phyloP scores from a whole-genome alignment of 2,888 invertebrate genomes.

The Andrena camellia region DNA sequence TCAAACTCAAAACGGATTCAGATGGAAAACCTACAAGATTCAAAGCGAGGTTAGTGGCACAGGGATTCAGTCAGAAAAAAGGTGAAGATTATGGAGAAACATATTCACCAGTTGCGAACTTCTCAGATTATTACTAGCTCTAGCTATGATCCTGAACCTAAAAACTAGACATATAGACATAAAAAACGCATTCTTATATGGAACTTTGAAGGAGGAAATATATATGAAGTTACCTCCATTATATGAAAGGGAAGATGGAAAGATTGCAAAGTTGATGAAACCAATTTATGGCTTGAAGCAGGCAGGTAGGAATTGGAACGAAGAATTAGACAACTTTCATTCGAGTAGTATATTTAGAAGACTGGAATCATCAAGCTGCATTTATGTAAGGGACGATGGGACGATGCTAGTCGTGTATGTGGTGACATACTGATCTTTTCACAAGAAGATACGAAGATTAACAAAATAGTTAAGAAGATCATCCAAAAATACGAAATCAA shows the following conservation, averaged over 20 bases:
- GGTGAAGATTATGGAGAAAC: not conserved
- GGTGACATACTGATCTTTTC: conserved; percentile 32
- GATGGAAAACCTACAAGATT: not conserved
- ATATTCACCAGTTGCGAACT: not conserved
- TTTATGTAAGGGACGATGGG: conserved; percentile 1
- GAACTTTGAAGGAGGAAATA: conserved; percentile 29
- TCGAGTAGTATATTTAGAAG: conserved; percentile 1
- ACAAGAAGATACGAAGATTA: conserved; percentile 3
- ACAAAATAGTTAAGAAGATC: no score
- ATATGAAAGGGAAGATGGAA: not conserved
- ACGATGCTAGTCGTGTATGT: conserved; percentile 21
- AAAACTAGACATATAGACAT: not conserved
- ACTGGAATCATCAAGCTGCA: conserved; percentile 21
- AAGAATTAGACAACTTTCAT: conserved; percentile 19
- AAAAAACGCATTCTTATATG: conserved; percentile 41
- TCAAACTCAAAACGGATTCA: not conserved
- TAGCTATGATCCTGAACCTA: not conserved
- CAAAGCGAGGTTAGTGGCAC: not conserved
- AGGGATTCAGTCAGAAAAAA: not conserved
- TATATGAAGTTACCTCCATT: conserved; percentile 34
- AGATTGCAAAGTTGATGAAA: conserved; percentile 15
- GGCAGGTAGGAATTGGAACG: no score
- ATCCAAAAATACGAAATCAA: not conserved
- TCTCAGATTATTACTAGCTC: not conserved
- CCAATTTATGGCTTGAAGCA: conserved; percentile 22